Base-by-base conservation (phyloP, 2,113 vertebrate genomes). In the Gasterosteus aculeatus region DNA sequence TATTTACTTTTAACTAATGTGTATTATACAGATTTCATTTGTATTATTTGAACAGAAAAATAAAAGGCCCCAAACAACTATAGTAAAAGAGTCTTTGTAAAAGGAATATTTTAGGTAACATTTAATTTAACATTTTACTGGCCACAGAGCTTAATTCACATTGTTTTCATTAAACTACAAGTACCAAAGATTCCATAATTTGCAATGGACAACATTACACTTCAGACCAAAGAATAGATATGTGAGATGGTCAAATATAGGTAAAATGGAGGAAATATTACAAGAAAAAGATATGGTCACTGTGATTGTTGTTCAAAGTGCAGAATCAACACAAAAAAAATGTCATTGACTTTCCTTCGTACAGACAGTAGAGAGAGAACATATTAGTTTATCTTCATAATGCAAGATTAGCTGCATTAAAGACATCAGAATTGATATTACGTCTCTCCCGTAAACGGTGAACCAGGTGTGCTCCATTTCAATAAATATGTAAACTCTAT, bases 61-160 rank as follows among this genome's bases (percentile, higher is more conserved):
- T 47, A 38, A n/a, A n/a, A 74, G 26, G 53, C 5, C 6, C 38
- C 8, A 14, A 66, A 29, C 8, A 26, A 54, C 3, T 14, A 26
- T 26, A 19, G 29, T 41, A 7, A 51, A 35, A 26, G 22, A 26
- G 22, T 47, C 31, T 19, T 62, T 47, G 5, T 29, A 64, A 56
- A 51, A 38, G 19, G 12, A 57, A 41, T 49, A 53, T 57, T 71
- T 70, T 60, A n/a, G 47, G 22, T 57, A 70, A 56, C 19, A 65
- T 26, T 33, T 9, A 42, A 33, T 33, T 26, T 26, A 26, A 26
- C 22, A 26, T 26, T 26, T 26, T 26, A 49, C 31, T 60, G 31
- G 26, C 19, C 59, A 63, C 42, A 63, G 26, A 78, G 33, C 19
- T 61, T 69, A 66, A 76, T 74, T 75, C 75, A 78, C 69, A 83